Base-by-base conservation (phyloP, 2,113 vertebrate species). In the Grallaria varia region DNA sequence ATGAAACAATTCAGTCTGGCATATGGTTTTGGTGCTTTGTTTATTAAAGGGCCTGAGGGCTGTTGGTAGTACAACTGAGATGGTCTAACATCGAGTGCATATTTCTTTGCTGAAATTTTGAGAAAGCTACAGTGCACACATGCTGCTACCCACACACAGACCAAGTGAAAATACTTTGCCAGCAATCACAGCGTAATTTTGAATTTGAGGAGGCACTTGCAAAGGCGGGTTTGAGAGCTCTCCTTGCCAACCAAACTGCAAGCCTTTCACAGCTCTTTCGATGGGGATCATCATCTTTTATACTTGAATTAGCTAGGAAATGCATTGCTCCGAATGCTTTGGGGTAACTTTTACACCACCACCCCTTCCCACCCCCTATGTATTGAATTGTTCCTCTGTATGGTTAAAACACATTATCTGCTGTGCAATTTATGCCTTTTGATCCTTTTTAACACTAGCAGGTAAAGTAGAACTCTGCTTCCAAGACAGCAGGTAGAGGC, bases 181-280 rank as follows among this genome's bases (percentile, higher is more conserved):
- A 60, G 59, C 45, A 62, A n/a, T 44, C 22, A 4, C 28, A 69
- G 56, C 18, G 4, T 84, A 78, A 90, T 93, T 94, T 87, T 79
- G 39, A 91, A 40, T 85, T 75, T 95, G 62, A 94, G 75, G 58
- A 90, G 87, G 58, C 74, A 68, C 35, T 93, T 84, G 10, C n/a
- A 67, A 56, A 78, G 74, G 74, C 64, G 49, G 22, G 2, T 28
- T 94, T 83, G 78, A 68, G 53, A 81, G 39, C 14, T 76, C 6
- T 60, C 22, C 25, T 90, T 86, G 67, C 49, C 39, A 87, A 44
- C n/a, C 6, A 23, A 82, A 44, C 15, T 55, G 49, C 53, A 79
- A 53, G 19, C 69, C 49, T 78, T 79, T 42, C 55, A 42, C 33
- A 53, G 28, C 8, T 67, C 49, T 84, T 74, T 47, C 13, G 8